Conservation (phyloP, 1,140 invertebrate genomes). For the Drosophila takahashii region DNA sequence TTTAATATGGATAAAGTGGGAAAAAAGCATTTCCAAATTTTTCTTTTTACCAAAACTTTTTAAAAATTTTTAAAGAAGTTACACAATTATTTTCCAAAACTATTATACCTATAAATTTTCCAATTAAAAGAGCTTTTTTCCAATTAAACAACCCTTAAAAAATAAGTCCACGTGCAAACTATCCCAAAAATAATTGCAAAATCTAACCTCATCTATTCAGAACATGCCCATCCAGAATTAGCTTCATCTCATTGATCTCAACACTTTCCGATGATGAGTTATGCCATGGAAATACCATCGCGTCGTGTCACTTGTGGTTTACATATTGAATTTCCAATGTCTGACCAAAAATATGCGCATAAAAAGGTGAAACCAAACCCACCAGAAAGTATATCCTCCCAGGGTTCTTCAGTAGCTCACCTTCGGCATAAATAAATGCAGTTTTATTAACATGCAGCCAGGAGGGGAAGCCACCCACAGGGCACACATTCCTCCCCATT, state of each 20-base stretch:
- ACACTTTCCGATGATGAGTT: background rate
- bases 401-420: slow-evolving; percentile 11
- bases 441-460: slow-evolving; percentile 71
- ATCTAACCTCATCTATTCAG: background rate
- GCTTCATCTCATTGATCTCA: background rate
- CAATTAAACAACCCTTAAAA: too few relatives aligned
- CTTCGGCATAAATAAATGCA: slow-evolving; percentile 69
- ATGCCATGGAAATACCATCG: slow-evolving; percentile 31
- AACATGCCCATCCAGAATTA: slow-evolving; percentile 9
- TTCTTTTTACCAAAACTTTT: too few relatives aligned
- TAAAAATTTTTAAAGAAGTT: too few relatives aligned
- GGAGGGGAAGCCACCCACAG: slow-evolving; percentile 51
- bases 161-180: too few relatives aligned
- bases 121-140: too few relatives aligned
- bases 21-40: too few relatives aligned
- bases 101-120: too few relatives aligned
- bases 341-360: slow-evolving; percentile 71
- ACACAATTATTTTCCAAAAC: too few relatives aligned
- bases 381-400: slow-evolving; percentile 4
- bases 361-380: slow-evolving; percentile 18
- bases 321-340: slow-evolving; percentile 65
- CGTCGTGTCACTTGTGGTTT: slow-evolving; percentile 55
- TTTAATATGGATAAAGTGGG: too few relatives aligned
- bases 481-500: background rate
- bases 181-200: background rate